Base-by-base conservation (phyloP, 2,888 invertebrate species). In the Ophion ventricosus region DNA sequence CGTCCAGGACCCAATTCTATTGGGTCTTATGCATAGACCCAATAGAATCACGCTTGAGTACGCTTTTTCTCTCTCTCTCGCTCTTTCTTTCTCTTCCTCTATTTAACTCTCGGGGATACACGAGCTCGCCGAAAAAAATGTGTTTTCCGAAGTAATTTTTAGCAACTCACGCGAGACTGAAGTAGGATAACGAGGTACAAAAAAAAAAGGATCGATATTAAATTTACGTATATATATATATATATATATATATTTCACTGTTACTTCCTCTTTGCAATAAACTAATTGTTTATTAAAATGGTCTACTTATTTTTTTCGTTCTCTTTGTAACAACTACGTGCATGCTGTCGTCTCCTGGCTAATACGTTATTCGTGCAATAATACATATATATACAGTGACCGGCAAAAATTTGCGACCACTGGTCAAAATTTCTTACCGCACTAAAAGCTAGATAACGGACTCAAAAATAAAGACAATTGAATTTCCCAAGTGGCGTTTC, bases 221-320 rank as follows among this genome's bases (percentile, higher is more conserved):
- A 25, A 25, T 20, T n/a, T 35, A 20, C 29, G 11, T 11, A 66
- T 43, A 25, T 17, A 79, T 82, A 84, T 84, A 35, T 84, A 84
- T 35, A 35, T 8, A 35, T 35, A 35, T 35, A 35, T 35, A 8
- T 84, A 79, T 84, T 84, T 75, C 70, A 76, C 83, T 85, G 82
- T 84, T 86, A 86, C 67, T 61, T 82, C 76, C 87, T 87, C 83
- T 84, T 84, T 86, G 78, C 86, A 87, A 87, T 85, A 87, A 87
- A 87, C 85, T 85, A 83, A 83, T 85, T 79, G 80, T 83, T 87
- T 82, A 76, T 69, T 80, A 81, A 85, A 85, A 85, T 74, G 76
- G 87, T 87, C 82, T 87, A 87, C 85, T 87, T 81, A 87, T 86
- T 87, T 86, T 87, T 80, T 76, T 61, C 23, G 35, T 70, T 86